Evolutionary conservation across 2,888 invertebrate species (phyloP), one percentile per base, ranked within the genome.

Genomic region (Watsonalla cultraria): DNA sequence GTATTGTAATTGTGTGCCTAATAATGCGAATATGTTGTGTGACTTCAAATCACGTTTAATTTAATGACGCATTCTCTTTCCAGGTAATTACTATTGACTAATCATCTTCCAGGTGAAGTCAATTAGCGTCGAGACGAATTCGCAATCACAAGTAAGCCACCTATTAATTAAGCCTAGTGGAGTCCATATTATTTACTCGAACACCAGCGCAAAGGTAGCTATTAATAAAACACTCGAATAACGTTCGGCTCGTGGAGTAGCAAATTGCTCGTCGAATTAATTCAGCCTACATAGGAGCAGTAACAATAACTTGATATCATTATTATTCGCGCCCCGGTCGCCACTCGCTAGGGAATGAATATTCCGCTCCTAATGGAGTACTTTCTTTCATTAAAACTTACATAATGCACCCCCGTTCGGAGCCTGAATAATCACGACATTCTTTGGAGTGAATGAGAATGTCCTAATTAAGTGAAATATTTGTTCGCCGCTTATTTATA

Each of bases 341-440:
- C 69, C 67, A 68, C 67, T 70, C 61, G 62, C 67, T 54, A 66
- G 68, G 66, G 68, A 80, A 80, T 80, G 80, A 81, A 80, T 81
- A 80, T 82, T 81, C 78, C 72, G 54, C 72, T 65, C 62, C 68
- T 76, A 80, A 82, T 79, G 75, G 76, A 74, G 70, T 76, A 76
- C 73, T 76, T 80, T 80, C 79, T 79, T 80, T 80, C 78, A 80
- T 80, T 80, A 80, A 76, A 78, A 81, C 78, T 79, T 76, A 76
- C 78, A 77, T 79, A 76, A 79, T 74, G 71, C 73, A 61, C 60
- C 66, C 65, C 69, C 61, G 65, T 66, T 74, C 62, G 70, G 70
- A 56, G 53, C 54, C 59, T 74, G 78, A 79, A 78, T 81, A 81
- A 78, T 80, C 76, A 70, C 70, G 68, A 70, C 68, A 73, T 72